These are phyloP conservation scores for Chrysina gloriosa DNA, from an alignment of 2,888 invertebrate genomes.

Conservation along the genomic window DNA sequence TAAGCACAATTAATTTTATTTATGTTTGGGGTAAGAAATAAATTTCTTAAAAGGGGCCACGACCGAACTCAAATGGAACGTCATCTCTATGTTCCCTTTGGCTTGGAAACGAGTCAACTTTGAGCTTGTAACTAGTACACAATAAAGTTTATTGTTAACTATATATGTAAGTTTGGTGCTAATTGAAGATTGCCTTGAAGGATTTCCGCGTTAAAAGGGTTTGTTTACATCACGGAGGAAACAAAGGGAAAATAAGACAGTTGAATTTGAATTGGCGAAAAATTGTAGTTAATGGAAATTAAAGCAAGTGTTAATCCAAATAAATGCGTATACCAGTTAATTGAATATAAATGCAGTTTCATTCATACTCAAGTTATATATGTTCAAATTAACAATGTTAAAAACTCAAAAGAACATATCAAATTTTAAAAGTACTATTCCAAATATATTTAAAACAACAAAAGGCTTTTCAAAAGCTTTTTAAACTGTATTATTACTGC, in stretches of 20 bases:
- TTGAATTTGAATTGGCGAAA: constrained; percentile 13
- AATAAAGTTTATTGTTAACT: constrained; percentile 62
- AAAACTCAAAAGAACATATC: no score
- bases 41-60: constrained; percentile 20
- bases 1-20: constrained; percentile 21
- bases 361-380: no score
- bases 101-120: constrained; percentile 39
- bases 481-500: no score
- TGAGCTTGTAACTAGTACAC: constrained; percentile 60
- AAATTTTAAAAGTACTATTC: no score
- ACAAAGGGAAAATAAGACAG: constrained; percentile 32
- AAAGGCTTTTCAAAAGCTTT: no score
- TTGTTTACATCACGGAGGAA: constrained; percentile 48
- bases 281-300: constrained; percentile 19
- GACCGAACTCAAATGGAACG: constrained; percentile 4
- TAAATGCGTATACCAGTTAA: no score
- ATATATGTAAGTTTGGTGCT: constrained; percentile 65
- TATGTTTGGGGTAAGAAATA: neutral
- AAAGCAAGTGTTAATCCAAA: no score
- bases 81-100: constrained; percentile 14
- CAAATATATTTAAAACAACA: no score
- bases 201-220: constrained; percentile 49
- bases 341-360: no score
- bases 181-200: constrained; percentile 63
- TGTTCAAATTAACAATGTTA: no score